These are phyloP conservation scores for Sebastes paucispinis DNA, from an alignment of 2,797 vertebrate species.

Conservation along the genomic window DNA sequence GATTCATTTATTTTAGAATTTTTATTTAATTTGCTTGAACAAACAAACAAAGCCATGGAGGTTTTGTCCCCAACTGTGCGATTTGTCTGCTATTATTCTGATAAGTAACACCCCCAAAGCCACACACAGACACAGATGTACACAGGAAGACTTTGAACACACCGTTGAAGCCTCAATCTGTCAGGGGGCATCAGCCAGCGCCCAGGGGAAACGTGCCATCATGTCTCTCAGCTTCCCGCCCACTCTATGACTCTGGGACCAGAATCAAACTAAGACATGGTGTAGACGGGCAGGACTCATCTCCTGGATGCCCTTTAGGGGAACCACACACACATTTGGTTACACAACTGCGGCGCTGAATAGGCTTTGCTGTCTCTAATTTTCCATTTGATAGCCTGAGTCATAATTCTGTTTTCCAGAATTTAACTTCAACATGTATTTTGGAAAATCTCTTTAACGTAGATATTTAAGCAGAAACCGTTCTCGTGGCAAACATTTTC, in stretches of 20 bases:
- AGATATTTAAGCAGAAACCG: conserved; percentile 25
- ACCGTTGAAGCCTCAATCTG: conserved; percentile 78
- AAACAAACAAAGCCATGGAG: conserved; percentile 36
- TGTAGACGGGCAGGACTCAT: conserved; percentile 21
- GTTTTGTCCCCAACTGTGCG: conserved; percentile 6
- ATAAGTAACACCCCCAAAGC: conserved; percentile 24
- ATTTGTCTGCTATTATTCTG: conserved; percentile 40
- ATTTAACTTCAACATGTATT: conserved; percentile 22
- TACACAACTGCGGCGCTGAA: neutral
- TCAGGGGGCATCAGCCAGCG: conserved; percentile 76
- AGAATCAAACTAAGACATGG: conserved; percentile 40
- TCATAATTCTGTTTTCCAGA: conserved; percentile 46
- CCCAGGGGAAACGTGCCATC: conserved; percentile 52
- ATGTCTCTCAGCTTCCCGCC: conserved; percentile 36
- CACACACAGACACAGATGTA: conserved; percentile 8
- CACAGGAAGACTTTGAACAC: conserved; percentile 14
- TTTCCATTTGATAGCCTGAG: conserved; percentile 34
- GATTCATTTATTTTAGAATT: conserved; percentile 13
- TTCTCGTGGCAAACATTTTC: conserved; percentile 7
- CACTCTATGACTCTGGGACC: conserved; percentile 23
- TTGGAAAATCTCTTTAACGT: conserved; percentile 14
- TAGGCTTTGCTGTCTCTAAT: conserved; percentile 14
- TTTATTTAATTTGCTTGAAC: conserved; percentile 28
- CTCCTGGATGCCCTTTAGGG: conserved; percentile 26
- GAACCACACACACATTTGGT: conserved; percentile 20